Percentiles rank a stretch among this genome's conserved stretches.
Conservation (phyloP, 2,888 invertebrate species). For the Listrodromus nycthemerus region DNA sequence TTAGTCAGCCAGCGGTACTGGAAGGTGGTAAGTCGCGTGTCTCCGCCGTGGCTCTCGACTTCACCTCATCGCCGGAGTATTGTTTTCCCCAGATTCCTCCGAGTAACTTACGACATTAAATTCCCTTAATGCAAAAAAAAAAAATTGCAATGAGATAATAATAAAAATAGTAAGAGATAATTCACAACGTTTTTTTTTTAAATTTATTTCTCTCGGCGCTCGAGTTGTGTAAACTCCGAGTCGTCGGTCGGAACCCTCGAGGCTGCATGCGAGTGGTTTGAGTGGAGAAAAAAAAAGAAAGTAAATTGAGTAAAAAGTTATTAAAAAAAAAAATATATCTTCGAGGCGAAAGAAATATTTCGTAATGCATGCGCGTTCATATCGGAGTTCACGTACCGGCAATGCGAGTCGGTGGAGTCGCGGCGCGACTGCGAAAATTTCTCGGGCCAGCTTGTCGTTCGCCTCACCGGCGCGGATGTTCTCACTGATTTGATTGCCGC, state of each 20-base stretch:
- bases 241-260: no score
- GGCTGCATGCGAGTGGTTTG: no score
- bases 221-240: no score
- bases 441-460: conserved; percentile 12
- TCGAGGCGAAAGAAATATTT: not conserved
- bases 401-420: not conserved
- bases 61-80: not conserved
- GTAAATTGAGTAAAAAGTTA: not conserved
- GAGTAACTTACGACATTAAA: conserved; percentile 9
- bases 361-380: conserved; percentile 23
- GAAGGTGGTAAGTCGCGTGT: conserved; percentile 26
- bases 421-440: conserved; percentile 5
- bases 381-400: not conserved
- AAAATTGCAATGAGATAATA: not conserved
- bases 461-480: conserved; percentile 11
- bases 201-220: no score
- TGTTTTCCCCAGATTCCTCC: not conserved
- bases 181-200: no score
- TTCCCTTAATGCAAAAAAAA: not conserved
- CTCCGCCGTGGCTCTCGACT: not conserved
- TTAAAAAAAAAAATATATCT: not conserved
- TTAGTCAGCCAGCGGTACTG: conserved; percentile 13
- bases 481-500: conserved; percentile 60
- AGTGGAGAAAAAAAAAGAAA: not conserved
- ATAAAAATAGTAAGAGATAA: not conserved